Conservation (phyloP, 2,113 vertebrate species). For the Gorsachius goisagi region DNA sequence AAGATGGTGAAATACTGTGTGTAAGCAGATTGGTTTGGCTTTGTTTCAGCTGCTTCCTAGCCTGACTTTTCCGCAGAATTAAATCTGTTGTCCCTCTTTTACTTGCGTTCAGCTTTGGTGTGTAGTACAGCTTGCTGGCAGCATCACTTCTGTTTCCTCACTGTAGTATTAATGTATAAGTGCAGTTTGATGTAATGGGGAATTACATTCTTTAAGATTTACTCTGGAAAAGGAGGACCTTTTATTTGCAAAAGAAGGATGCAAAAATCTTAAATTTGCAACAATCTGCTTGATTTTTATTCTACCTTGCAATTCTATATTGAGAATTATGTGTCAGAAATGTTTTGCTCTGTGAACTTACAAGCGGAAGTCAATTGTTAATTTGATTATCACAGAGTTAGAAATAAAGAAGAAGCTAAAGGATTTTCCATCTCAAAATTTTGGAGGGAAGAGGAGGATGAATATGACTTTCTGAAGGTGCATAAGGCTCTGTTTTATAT, state of each 20-base stretch:
- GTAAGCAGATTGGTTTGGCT: slow-evolving; percentile 25
- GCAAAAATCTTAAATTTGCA: neutral
- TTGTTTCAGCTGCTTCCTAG: neutral
- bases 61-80: neutral
- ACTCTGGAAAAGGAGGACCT: neutral
- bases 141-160: neutral
- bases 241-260: neutral
- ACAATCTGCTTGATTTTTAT: neutral
- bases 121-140: neutral
- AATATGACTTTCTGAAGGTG: neutral
- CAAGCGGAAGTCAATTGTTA: neutral
- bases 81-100: neutral
- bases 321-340: neutral
- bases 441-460: neutral
- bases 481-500: neutral
- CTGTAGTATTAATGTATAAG: neutral
- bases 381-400: neutral
- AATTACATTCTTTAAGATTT: neutral
- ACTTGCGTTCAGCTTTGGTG: neutral
- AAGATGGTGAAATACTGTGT: neutral
- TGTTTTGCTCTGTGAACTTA: neutral
- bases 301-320: neutral
- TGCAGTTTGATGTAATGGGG: neutral
- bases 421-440: neutral
- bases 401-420: neutral